Base-by-base conservation (phyloP, 2,113 vertebrate species). In the Phasianus colchicus region DNA sequence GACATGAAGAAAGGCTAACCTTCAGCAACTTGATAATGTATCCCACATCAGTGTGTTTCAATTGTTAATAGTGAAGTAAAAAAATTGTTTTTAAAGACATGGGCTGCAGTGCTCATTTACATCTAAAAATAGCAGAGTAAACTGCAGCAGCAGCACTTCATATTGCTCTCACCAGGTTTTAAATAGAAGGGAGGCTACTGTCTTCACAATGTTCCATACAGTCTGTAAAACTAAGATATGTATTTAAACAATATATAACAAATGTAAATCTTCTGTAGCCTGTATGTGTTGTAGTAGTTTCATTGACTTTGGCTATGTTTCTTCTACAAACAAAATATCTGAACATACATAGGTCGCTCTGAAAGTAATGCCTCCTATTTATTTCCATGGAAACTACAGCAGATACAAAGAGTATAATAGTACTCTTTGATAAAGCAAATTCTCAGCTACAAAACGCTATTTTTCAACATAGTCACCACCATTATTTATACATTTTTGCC, bases 11-110 rank as follows among this genome's bases (percentile, higher is more conserved):
- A 95, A 86, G 54, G 73, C 79, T 84, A 90, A 87, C 90, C 95
- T 95, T 96, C 42, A 1, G 77, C 80, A 96, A 87, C 61, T 83
- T 88, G 72, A 70, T 76, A 97, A 89, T 55, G 24, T 30, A 63
- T 22, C 55, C 22, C 84, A 79, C 21, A 93, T 94, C 89, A 95
- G 19, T 76, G 78, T 79, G 11, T 45, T 92, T 83, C 65, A 36
- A 95, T 95, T 94, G 83, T 83, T 92, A 90, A 80, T 55, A 90
- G 21, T n/a, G 61, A 94, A 93, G 61, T 71, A 85, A 95, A 93
- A 93, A 82, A 61, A 71, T 36, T 54, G 9, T 42, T 90, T 43
- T 50, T 24, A 89, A 89, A 45, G 34, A 45, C 71, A 80, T 50
- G 47, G 10, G 15, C 9, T 4, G 1, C 30, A 16, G 18, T 52